These are phyloP conservation scores for Ailurus styani DNA, from an alignment of 2,113 vertebrate genomes.

Conservation along the genomic window DNA sequence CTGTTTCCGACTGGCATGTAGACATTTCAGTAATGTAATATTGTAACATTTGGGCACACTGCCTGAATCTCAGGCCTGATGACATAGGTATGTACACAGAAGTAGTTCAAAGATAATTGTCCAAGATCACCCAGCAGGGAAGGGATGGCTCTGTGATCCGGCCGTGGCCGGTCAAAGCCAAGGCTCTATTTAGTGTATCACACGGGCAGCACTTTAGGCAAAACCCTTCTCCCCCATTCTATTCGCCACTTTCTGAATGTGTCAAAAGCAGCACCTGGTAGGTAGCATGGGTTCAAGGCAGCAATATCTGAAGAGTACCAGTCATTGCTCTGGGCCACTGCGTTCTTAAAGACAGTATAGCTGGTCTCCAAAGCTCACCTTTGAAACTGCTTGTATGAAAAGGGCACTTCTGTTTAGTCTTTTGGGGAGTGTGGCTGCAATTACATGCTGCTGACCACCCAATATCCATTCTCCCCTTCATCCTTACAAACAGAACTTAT, in stretches of 20 bases:
- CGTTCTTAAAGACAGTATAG: fast-evolving
- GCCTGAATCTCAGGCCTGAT: background rate
- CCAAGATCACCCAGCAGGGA: no score
- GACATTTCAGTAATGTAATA: fast-evolving
- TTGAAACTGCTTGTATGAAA: background rate
- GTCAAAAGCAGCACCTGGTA: background rate
- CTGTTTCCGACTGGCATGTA: fast-evolving
- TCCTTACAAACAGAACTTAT: background rate
- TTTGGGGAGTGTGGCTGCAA: background rate
- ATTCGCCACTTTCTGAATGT: fast-evolving
- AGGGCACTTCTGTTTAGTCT: background rate
- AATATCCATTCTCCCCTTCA: fast-evolving
- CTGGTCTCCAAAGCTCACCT: no score
- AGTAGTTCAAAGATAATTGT: background rate
- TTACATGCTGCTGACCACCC: no score
- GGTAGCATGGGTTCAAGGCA: fast-evolving
- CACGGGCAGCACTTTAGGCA: fast-evolving
- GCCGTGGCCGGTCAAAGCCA: fast-evolving
- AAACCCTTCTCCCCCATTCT: background rate
- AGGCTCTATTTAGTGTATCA: background rate
- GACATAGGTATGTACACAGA: fast-evolving
- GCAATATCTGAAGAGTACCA: fast-evolving
- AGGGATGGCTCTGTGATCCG: fast-evolving
- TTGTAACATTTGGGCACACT: background rate
- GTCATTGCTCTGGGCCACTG: fast-evolving